Percentiles rank a stretch among this genome's conserved stretches.
phyloP scores from a whole-genome alignment of 2,888 invertebrate species.

The Sphaeridia pumilis region DNA sequence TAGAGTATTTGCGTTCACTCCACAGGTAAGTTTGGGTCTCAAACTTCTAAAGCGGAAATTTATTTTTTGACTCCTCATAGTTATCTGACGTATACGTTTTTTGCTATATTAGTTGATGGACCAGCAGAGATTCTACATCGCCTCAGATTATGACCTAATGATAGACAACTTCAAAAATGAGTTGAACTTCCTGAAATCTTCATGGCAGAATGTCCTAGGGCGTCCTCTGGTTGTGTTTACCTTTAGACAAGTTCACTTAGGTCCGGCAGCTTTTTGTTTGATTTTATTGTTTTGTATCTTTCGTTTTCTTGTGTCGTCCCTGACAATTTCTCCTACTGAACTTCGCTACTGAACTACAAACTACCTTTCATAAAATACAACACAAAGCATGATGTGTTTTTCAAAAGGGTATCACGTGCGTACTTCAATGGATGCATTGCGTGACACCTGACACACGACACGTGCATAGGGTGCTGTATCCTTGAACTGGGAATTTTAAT shows the following conservation, averaged over 20 bases:
- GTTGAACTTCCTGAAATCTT: constrained; percentile 93
- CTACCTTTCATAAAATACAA: too few species aligned
- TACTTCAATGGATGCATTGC: too few species aligned
- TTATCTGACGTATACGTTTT: background rate
- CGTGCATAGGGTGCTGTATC: too few species aligned
- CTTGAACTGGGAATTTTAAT: too few species aligned
- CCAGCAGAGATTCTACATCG: constrained; percentile 94
- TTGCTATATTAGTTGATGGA: constrained; percentile 72
- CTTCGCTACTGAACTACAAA: too few species aligned
- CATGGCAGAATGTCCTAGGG: constrained; percentile 96
- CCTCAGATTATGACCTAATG: constrained; percentile 94
- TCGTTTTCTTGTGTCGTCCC: constrained; percentile 5
- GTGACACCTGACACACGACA: too few species aligned
- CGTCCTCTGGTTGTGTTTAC: constrained; percentile 87
- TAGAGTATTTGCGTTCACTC: constrained; percentile 94
- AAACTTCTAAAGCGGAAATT: background rate
- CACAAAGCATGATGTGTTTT: too few species aligned
- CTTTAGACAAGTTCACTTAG: constrained; percentile 77
- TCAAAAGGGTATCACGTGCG: too few species aligned
- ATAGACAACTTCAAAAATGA: constrained; percentile 95
- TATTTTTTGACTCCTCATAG: background rate
- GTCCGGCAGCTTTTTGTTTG: constrained; percentile 39
- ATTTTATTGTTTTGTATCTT: constrained; percentile 14
- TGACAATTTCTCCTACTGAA: too few species aligned
- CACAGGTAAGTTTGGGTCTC: constrained; percentile 60